Percentiles rank a stretch among this genome's conserved stretches.
Evolutionary conservation across 2,113 vertebrate species (phyloP).

Genomic region (Ornithorhynchus anatinus): DNA sequence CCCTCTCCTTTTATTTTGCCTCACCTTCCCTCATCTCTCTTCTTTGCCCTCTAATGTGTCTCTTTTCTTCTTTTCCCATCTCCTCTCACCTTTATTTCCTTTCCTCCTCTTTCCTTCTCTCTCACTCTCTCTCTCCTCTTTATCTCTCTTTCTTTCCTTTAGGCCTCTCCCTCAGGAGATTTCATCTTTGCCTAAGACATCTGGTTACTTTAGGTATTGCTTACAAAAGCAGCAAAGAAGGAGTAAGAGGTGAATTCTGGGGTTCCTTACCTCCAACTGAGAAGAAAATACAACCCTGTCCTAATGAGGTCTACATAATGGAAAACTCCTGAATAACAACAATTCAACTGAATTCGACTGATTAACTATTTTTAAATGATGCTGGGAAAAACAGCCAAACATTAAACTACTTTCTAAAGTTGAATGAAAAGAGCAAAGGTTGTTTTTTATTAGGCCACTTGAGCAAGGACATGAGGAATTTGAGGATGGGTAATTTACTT

Average conservation of each 20-base stretch:
- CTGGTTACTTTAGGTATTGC: no score
- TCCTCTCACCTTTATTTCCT: no score
- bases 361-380: conserved; percentile 58
- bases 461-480: not conserved
- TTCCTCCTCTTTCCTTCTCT: not conserved
- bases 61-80: not conserved
- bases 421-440: conserved; percentile 39
- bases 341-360: conserved; percentile 51
- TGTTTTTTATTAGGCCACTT: conserved; percentile 33
- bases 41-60: no score
- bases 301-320: conserved; percentile 37
- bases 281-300: conserved; percentile 22
- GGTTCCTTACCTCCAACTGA: no score
- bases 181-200: not conserved
- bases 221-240: no score
- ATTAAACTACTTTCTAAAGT: conserved; percentile 43
- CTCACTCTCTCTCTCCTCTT: not conserved
- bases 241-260: no score
- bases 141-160: not conserved
- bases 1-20: no score
- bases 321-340: conserved; percentile 49
- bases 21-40: no score
- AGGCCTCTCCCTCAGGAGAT: not conserved
- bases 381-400: conserved; percentile 47
- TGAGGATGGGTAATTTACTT: not conserved